A percentile compares a stretch with the other conserved stretches of the same genome.
phyloP scores from a whole-genome alignment of 2,888 invertebrate genomes.

The Acanthosepion pharaonis region DNA sequence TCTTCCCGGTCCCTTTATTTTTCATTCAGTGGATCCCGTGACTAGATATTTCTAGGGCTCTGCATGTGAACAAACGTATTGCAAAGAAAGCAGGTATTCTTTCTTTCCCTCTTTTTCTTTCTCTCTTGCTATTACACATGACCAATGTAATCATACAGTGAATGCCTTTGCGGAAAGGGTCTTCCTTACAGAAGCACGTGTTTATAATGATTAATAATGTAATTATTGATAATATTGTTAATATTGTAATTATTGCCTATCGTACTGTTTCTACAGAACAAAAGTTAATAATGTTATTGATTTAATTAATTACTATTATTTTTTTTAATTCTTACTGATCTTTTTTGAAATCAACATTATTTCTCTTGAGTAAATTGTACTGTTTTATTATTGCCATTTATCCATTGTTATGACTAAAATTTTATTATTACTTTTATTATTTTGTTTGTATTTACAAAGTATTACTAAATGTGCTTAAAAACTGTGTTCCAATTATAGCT shows the following conservation, averaged over 20 bases:
- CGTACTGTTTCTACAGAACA: not conserved
- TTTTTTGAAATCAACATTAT: too few species aligned
- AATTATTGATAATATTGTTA: not conserved
- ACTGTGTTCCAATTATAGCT: too few species aligned
- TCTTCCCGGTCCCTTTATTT: not conserved
- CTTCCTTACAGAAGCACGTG: not conserved
- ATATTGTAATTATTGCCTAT: not conserved
- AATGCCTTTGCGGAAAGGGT: not conserved
- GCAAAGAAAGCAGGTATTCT: not conserved
- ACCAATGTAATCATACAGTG: not conserved
- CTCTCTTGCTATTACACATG: not conserved
- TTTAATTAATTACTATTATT: not conserved
- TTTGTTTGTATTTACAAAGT: too few species aligned
- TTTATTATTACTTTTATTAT: too few species aligned
- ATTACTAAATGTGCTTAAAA: too few species aligned
- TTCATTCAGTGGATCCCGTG: constrained; percentile 1
- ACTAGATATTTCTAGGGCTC: not conserved
- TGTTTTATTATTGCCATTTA: too few species aligned
- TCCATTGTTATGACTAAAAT: too few species aligned
- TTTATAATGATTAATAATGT: not conserved
- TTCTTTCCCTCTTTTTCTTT: not conserved
- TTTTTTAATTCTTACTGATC: too few species aligned
- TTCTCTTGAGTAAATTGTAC: too few species aligned
- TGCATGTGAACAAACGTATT: not conserved
- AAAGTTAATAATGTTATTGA: not conserved